Base-by-base conservation (phyloP, 2,113 vertebrate genomes). In the Leptobrachium ailaonicum region DNA sequence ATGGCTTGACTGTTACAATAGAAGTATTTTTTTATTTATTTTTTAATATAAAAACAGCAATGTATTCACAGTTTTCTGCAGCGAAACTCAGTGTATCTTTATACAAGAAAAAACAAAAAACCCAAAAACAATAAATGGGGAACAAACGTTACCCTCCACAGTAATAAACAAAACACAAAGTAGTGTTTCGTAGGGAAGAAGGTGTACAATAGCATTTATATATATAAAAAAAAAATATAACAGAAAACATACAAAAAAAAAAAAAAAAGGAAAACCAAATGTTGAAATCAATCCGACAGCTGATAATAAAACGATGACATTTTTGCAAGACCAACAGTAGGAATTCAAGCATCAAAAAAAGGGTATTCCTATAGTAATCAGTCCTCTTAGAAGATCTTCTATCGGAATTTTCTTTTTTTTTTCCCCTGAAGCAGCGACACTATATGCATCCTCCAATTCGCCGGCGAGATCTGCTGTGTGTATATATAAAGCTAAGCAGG, bases 401-500 rank as follows among this genome's bases (percentile, higher is more conserved):
- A 45, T 70, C 73, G 20, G 73, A 75, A 44, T 75, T 74, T 76
- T 12, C 11, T 43, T 68, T 14, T 62, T n/a, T 32, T 32, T 68
- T 73, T 58, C 69, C 79, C 79, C 63, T 74, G 72, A 81, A 81
- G 79, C 71, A 81, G 79, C 79, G 75, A 74, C 42, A 69, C 72
- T 69, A 81, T 68, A 75, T 81, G 73, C 60, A 62, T 80, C 71
- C 79, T 74, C 66, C 67, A 53, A 75, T 75, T 1, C 73, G 50
- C 54, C 44, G 8, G 41, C 66, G 77, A 64, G 71, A 60, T 73
- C 71, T 67, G 78, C 71, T 80, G 78, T 32, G 20, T 32, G 20
- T 81, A 47, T 81, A 81, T 72, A 81, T 81, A 81, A 81, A 81
- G 79, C 79, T 81, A 81, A 81, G 72, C 79, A 75, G 71, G 64